Evolutionary conservation across 1,140 invertebrate species (phyloP), one percentile per base, ranked within the genome.

Genomic region (Plutomurus gul): DNA sequence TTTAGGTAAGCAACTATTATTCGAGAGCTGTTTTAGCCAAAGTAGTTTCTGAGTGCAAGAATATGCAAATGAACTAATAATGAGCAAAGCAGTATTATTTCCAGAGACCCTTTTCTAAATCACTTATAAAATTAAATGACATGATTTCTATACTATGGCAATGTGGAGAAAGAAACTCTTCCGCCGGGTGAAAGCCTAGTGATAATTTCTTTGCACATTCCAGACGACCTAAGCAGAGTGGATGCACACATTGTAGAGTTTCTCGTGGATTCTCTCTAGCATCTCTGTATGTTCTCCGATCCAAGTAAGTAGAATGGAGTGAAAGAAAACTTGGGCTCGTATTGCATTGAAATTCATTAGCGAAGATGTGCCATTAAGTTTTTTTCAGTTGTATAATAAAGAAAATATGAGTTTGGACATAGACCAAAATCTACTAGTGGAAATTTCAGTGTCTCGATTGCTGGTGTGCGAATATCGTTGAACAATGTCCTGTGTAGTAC

Each of bases 281-380:
- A 43, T 43, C 39, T 43, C 39, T 43, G 10, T 43, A 43, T 43
- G n/a, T n/a, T n/a, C n/a, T 43, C 39, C n/a, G 11, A 43, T 65
- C 56, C 33, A 27, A 33, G n/a, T 18, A 16, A 33, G 51, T 25
- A 49, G 51, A 33, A 65, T n/a, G 30, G 36, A 65, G 36, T 65
- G 30, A 65, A 65, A 65, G n/a, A 4, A 47, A 47, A 47, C 43
- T 65, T 65, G 56, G 56, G 56, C 27, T n/a, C 56, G 36, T 65
- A 65, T 65, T 65, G 56, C 56, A 65, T 65, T 65, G 56, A 65
- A 65, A 65, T 65, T 65, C 56, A 65, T 65, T 65, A 65, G 56
- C 56, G 36, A 65, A 65, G 56, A 65, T 30, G 56, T 65, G 27
- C 56, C 56, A 65, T 65, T 65, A 65, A 16, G 30, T 65, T 65